A percentile compares a stretch with the other conserved stretches of the same genome.
Conservation (phyloP, 2,113 vertebrate species). For the Tachuris rubrigastra region DNA sequence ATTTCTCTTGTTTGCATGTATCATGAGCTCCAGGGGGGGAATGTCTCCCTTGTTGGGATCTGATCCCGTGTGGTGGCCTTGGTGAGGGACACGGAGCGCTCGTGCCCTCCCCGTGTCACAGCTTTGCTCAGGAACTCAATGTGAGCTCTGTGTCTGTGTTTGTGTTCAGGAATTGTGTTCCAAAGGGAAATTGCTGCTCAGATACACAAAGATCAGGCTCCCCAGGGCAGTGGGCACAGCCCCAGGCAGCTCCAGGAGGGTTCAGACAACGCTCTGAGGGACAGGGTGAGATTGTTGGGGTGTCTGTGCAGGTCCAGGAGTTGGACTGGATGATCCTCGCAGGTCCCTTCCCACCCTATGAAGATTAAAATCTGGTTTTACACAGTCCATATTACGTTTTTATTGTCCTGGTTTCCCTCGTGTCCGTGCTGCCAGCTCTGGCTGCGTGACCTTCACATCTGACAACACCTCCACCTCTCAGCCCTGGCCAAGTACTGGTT, state of each 20-base stretch:
- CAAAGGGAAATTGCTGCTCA: neutral
- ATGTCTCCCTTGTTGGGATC: neutral
- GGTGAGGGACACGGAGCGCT: fast-evolving
- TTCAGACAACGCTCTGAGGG: neutral
- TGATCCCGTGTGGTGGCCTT: neutral
- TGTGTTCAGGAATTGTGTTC: fast-evolving
- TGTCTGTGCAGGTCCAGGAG: neutral
- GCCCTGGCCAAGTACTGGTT: neutral
- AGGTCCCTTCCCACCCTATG: neutral
- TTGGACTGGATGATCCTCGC: neutral
- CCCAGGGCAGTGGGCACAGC: neutral
- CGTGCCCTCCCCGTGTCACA: neutral
- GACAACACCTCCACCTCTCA: neutral
- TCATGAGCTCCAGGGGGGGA: neutral
- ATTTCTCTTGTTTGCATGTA: neutral
- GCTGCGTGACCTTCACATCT: neutral
- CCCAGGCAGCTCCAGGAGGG: neutral
- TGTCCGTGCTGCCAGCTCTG: neutral
- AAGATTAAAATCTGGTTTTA: neutral
- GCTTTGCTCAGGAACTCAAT: neutral
- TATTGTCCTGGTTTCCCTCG: neutral
- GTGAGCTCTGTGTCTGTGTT: fast-evolving
- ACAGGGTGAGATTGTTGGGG: neutral
- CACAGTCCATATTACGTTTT: fast-evolving
- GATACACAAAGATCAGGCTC: neutral